Evolutionary conservation across 2,797 vertebrate genomes (phyloP), one percentile per base, ranked within the genome.

Genomic region (Mormyrus hasselquistii): DNA sequence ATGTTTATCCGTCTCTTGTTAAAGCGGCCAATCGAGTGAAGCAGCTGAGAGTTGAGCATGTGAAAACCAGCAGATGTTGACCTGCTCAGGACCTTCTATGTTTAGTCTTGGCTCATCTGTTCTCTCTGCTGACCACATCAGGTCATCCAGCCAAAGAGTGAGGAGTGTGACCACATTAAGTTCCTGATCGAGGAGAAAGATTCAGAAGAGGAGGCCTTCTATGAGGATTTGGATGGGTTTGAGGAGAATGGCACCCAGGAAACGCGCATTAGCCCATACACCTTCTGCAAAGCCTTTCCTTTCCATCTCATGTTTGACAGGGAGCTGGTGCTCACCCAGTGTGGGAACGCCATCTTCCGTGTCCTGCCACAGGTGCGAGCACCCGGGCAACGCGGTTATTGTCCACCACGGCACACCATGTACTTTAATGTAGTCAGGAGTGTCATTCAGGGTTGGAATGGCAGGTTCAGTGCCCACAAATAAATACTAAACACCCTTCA

Each of bases 151-250:
- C 97, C 97, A 10, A 98, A 99, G 95, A 98, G 96, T 88, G 98
- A 99, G 91, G 98, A 99, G 85, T 99, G 97, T 90, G 99, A 99
- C 91, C 99, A 99, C 92, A 99, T 98, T 92, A 99, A 99, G 92
- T 99, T 99, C 95, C 96, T 99, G 94, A 99, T 99, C 87, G 98
- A 99, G 94, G 98, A 99, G 93, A 99, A 99, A 88, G 98, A 99
- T 83, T 98, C 98, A 0, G 99, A 97, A 92, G 98, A 99, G 92
- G 99, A 99, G 93, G 98, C 98, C 3, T 97, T 98, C 91, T 98
- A 98, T 87, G 99, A 99, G 94, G 98, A 99, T 89, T 96, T 98
- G 79, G 99, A 99, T 73, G 97, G 98, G 90, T 99, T 98, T 88
- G 98, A 99, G 95, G 99, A 99, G 94, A 99, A 99, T 1, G 98